These are phyloP conservation scores for Sialia sialis DNA, from an alignment of 2,113 vertebrate genomes.

Conservation along the genomic window DNA sequence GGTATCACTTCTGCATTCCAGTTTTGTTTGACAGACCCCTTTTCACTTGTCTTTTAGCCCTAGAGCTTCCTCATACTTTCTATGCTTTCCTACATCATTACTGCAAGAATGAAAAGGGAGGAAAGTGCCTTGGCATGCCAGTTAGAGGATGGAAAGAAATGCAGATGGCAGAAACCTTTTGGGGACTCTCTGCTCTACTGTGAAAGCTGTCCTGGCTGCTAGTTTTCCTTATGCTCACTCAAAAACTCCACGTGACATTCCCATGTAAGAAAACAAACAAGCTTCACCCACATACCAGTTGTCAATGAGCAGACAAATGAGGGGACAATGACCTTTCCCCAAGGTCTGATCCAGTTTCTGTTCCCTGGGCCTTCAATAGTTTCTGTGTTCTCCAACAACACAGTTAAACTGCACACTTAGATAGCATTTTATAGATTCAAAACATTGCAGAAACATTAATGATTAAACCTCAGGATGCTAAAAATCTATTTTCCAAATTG, in stretches of 20 bases:
- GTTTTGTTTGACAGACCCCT: neutral
- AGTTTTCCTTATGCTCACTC: neutral
- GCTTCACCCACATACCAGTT: neutral
- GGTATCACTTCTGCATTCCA: neutral
- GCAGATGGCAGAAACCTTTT: neutral
- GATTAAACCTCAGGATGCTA: neutral
- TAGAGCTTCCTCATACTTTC: neutral
- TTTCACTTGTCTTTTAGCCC: neutral
- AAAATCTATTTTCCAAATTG: neutral
- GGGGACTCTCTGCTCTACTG: neutral
- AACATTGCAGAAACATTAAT: neutral
- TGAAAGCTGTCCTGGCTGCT: neutral
- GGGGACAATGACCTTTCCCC: neutral
- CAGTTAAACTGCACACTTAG: neutral
- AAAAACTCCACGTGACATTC: neutral
- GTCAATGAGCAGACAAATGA: neutral
- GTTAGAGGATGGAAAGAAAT: neutral
- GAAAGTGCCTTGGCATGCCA: neutral
- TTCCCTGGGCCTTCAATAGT: neutral
- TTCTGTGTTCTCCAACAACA: neutral
- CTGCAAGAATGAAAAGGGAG: neutral
- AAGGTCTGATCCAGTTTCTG: neutral
- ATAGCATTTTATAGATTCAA: neutral
- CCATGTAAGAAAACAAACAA: neutral
- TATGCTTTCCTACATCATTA: neutral